These are phyloP conservation scores for Penaeus chinensis DNA, from an alignment of 1,140 invertebrate genomes.

Conservation along the genomic window DNA sequence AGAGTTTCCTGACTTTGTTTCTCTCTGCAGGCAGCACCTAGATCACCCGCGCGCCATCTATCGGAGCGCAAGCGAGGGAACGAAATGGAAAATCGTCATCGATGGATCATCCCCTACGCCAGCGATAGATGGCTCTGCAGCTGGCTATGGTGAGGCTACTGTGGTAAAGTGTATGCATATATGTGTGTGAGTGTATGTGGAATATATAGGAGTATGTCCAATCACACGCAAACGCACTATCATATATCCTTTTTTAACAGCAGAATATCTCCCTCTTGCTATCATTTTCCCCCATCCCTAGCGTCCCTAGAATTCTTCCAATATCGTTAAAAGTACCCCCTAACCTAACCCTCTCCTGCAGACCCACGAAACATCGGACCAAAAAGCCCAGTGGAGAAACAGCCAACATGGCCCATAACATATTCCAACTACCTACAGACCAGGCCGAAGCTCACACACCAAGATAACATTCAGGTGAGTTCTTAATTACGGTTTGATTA, in stretches of 20 bases:
- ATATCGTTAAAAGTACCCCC: too few species aligned
- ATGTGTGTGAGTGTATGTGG: neutral
- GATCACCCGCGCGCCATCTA: constrained; percentile 61
- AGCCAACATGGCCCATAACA: constrained; percentile 59
- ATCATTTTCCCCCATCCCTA: neutral
- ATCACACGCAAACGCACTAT: too few species aligned
- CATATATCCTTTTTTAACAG: too few species aligned
- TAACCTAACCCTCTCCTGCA: neutral
- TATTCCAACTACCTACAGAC: constrained; percentile 44
- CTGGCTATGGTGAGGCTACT: neutral
- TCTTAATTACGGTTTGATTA: neutral
- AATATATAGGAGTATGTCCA: too few species aligned
- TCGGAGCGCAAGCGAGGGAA: constrained; percentile 60
- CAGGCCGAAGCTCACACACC: constrained; percentile 57
- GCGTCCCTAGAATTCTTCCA: neutral
- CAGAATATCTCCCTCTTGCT: neutral
- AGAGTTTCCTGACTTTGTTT: neutral
- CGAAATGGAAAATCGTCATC: constrained; percentile 56
- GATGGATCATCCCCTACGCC: constrained; percentile 38
- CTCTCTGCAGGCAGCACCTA: constrained; percentile 51
- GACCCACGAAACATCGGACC: constrained; percentile 38
- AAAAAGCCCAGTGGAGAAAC: constrained; percentile 60
- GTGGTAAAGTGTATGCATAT: neutral
- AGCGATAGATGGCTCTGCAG: constrained; percentile 3
- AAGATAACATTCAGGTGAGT: constrained; percentile 62